phyloP scores from a whole-genome alignment of 2,113 vertebrate species.

The Machaerirhynchus nigripectus region DNA sequence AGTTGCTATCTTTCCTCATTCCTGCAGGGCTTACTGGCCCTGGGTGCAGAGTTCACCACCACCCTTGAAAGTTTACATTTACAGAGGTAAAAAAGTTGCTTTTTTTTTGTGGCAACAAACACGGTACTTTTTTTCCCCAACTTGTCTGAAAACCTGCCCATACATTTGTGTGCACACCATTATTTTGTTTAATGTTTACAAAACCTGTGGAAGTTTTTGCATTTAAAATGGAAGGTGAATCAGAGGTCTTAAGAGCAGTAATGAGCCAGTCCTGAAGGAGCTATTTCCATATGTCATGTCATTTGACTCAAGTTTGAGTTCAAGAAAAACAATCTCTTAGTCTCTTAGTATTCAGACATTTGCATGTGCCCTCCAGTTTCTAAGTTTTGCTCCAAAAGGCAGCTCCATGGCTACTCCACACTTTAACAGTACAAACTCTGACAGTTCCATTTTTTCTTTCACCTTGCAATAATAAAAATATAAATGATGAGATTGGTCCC shows the following conservation, averaged over 20 bases:
- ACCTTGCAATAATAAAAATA: not conserved
- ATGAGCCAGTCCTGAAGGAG: not conserved
- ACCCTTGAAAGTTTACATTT: not conserved
- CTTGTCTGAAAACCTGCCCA: not conserved
- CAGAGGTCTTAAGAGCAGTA: not conserved
- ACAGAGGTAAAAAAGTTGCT: not conserved
- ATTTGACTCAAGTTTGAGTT: not conserved
- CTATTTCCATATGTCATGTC: not conserved
- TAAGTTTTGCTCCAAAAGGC: not conserved
- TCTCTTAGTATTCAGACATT: not conserved
- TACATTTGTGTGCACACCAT: not conserved
- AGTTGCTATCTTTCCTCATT: not conserved
- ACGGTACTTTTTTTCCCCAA: not conserved
- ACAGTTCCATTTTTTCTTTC: not conserved
- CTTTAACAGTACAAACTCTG: not conserved
- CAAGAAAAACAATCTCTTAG: not conserved
- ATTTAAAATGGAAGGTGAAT: not conserved
- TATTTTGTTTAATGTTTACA: not conserved
- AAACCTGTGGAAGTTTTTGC: not conserved
- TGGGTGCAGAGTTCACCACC: not conserved
- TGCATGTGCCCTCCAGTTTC: not conserved
- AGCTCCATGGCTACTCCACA: accelerated
- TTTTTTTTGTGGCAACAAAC: not conserved
- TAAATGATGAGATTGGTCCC: not conserved
- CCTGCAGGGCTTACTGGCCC: not conserved